Evolutionary conservation across 2,888 invertebrate genomes (phyloP).

Genomic region (Helobdella robusta): DNA sequence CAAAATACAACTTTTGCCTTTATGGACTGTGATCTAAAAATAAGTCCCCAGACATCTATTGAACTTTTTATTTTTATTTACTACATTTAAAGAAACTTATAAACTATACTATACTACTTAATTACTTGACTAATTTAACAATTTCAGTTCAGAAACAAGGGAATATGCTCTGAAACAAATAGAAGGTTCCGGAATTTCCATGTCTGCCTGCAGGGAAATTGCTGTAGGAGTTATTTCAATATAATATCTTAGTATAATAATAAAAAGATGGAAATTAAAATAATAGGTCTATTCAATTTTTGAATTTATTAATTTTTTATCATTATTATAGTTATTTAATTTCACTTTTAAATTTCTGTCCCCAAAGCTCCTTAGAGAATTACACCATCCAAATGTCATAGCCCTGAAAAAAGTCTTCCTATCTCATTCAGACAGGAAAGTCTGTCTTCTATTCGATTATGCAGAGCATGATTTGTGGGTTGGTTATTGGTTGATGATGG

Average conservation of each 20-base stretch:
- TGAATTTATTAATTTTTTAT: not conserved
- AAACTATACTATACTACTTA: no score
- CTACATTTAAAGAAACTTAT: no score
- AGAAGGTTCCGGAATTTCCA: conserved; percentile 93
- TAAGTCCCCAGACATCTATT: no score
- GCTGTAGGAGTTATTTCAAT: conserved; percentile 77
- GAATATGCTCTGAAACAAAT: conserved; percentile 97
- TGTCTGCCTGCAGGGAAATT: conserved; percentile 98
- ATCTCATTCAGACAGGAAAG: conserved; percentile 89
- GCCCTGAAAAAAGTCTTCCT: conserved; percentile 89
- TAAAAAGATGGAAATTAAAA: not conserved
- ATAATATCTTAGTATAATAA: not conserved
- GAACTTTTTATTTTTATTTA: no score
- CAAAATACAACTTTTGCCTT: no score
- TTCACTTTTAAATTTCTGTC: conserved; percentile 28
- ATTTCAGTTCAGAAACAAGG: conserved; percentile 33
- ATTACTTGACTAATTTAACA: no score
- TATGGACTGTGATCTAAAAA: no score
- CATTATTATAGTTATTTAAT: not conserved
- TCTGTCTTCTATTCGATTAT: conserved; percentile 93
- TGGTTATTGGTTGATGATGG: conserved; percentile 39
- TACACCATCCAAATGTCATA: conserved; percentile 93
- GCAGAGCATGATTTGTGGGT: conserved; percentile 97
- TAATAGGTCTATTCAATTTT: not conserved
- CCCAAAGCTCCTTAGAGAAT: conserved; percentile 73